These are phyloP conservation scores for Lordiphosa fenestrarum DNA, from an alignment of 2,888 invertebrate species.

Conservation along the genomic window DNA sequence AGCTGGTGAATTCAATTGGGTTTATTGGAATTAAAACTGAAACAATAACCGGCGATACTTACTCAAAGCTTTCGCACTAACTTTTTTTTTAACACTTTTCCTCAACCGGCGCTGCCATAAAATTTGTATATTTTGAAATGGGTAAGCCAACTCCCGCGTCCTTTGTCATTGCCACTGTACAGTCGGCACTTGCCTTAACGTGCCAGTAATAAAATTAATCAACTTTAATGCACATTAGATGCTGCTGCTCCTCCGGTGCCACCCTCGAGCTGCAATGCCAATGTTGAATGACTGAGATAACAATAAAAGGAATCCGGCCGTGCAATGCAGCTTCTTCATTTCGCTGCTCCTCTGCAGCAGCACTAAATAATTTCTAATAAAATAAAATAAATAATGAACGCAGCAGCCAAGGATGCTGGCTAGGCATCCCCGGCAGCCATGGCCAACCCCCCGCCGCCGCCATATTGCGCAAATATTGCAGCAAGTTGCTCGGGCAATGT, in stretches of 20 bases:
- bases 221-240: conserved; percentile 64
- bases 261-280: conserved; percentile 21
- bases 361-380: conserved; percentile 75
- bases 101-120: background rate
- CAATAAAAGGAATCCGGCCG: conserved; percentile 63
- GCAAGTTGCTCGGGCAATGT: conserved; percentile 71
- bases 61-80: conserved; percentile 2
- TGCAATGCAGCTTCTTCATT: conserved; percentile 16
- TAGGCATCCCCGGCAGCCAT: conserved; percentile 17
- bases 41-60: conserved; percentile 17
- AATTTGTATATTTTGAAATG: background rate
- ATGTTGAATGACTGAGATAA: conserved; percentile 66
- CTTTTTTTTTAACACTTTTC: conserved; percentile 17
- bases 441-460: conserved; percentile 18
- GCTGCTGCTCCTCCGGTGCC: conserved; percentile 3
- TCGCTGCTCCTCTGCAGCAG: conserved; percentile 27
- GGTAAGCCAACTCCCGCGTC: background rate
- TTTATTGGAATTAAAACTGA: conserved; percentile 8
- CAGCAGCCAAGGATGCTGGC: conserved; percentile 45
- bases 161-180: background rate
- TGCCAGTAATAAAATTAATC: conserved; percentile 66
- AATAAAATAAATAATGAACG: conserved; percentile 74
- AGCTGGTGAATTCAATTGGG: too few species aligned
- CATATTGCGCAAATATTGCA: conserved; percentile 66
- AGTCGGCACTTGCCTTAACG: too few species aligned